Conservation (phyloP, 2,888 invertebrate species). For the Entomobrya multifasciata region DNA sequence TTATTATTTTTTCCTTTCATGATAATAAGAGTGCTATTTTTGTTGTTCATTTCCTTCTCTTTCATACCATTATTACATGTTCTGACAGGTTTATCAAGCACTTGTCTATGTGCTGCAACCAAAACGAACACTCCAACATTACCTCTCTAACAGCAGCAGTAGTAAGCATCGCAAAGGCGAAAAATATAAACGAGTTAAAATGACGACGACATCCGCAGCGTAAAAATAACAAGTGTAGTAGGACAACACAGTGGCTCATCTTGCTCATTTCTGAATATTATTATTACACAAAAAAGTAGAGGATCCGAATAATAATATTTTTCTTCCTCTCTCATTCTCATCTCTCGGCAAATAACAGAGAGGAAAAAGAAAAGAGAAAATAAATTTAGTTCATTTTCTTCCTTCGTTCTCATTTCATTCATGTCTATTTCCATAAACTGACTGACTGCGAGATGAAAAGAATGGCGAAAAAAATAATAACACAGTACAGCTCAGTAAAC, state of each 20-base stretch:
- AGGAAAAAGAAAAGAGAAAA: neutral
- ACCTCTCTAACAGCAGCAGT: neutral
- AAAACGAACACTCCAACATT: neutral
- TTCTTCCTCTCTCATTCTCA: neutral
- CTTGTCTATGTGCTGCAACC: constrained; percentile 13
- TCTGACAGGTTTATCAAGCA: constrained; percentile 65
- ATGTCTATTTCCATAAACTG: constrained; percentile 48
- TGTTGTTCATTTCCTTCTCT: neutral
- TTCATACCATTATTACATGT: constrained; percentile 23
- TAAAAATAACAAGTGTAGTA: neutral
- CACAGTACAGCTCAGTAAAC: constrained; percentile 12
- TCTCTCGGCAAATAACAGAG: neutral
- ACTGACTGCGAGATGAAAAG: too few relatives aligned
- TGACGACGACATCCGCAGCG: too few relatives aligned
- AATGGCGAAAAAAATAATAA: constrained; percentile 24
- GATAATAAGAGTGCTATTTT: neutral
- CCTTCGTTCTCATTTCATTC: constrained; percentile 34
- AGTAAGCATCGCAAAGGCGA: neutral
- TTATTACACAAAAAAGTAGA: neutral
- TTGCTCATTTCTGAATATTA: neutral
- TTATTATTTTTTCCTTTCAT: constrained; percentile 7
- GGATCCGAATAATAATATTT: constrained; percentile 20
- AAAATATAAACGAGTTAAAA: neutral
- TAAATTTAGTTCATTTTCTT: constrained; percentile 31
- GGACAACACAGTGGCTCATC: too few relatives aligned